These are phyloP conservation scores for Anableps anableps DNA, from an alignment of 2,797 vertebrate genomes.

Conservation along the genomic window DNA sequence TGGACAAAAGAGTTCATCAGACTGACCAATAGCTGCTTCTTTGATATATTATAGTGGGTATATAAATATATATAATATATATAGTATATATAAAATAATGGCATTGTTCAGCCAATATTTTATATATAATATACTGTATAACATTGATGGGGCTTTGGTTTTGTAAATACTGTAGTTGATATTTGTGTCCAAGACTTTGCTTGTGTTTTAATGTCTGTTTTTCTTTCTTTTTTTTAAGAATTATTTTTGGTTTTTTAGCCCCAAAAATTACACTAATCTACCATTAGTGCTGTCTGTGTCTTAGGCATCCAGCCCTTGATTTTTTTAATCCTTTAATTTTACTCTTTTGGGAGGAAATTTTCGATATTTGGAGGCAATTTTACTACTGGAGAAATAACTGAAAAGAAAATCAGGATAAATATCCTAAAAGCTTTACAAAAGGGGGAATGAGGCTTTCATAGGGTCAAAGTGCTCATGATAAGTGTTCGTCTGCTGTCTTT, in stretches of 20 bases:
- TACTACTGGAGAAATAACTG: constrained; percentile 16
- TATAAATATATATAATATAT: constrained; percentile 72
- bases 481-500: constrained; percentile 43
- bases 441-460: constrained; percentile 49
- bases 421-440: constrained; percentile 57
- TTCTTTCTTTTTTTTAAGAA: constrained; percentile 37
- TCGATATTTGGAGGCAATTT: constrained; percentile 43
- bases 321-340: neutral
- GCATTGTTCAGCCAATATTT: constrained; percentile 64
- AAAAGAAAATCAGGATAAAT: neutral
- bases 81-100: constrained; percentile 80
- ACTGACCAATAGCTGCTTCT: constrained; percentile 98
- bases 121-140: constrained; percentile 72
- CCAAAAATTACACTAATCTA: constrained; percentile 71
- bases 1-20: constrained; percentile 86
- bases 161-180: constrained; percentile 80
- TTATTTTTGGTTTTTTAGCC: constrained; percentile 68
- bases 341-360: constrained; percentile 20
- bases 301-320: constrained; percentile 46
- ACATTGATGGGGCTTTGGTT: constrained; percentile 69
- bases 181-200: constrained; percentile 82
- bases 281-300: constrained; percentile 68
- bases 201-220: constrained; percentile 74
- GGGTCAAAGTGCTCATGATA: constrained; percentile 40
- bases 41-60: constrained; percentile 84